phyloP scores from a whole-genome alignment of 2,113 vertebrate genomes.

The Chaetops frenatus region DNA sequence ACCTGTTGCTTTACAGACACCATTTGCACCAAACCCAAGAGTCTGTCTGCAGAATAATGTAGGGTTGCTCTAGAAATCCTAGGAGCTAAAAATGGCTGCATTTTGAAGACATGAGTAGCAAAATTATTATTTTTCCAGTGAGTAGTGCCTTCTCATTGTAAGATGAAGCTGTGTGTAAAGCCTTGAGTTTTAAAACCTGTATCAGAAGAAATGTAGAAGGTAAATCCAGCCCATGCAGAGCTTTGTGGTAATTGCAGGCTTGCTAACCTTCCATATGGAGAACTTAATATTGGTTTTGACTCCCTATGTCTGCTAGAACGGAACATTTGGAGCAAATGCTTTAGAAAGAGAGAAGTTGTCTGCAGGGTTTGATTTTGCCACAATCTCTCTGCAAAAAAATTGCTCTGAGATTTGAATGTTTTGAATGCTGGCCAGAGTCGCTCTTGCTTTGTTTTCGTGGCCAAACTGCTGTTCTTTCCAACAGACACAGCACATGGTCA shows the following conservation, averaged over 20 bases:
- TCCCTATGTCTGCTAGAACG: neutral
- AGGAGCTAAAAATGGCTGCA: neutral
- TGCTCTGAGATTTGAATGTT: neutral
- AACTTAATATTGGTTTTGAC: neutral
- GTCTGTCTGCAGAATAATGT: neutral
- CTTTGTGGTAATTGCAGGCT: neutral
- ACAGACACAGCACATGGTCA: neutral
- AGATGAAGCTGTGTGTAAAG: neutral
- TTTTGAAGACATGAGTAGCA: neutral
- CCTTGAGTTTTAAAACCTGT: neutral
- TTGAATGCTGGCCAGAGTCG: neutral
- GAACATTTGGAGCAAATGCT: neutral
- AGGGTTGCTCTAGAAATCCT: neutral
- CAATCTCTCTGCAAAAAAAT: neutral
- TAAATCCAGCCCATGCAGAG: neutral
- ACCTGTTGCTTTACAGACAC: neutral
- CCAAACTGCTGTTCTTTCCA: neutral
- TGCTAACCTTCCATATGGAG: neutral
- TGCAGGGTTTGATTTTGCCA: neutral
- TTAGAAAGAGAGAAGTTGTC: neutral
- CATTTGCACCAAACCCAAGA: neutral
- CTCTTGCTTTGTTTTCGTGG: neutral
- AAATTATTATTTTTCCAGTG: neutral
- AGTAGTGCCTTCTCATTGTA: neutral
- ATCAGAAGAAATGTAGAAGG: neutral